A percentile compares a stretch with the other conserved stretches of the same genome.
Conservation (phyloP, 2,888 invertebrate genomes). For the Nudaria mundana region DNA sequence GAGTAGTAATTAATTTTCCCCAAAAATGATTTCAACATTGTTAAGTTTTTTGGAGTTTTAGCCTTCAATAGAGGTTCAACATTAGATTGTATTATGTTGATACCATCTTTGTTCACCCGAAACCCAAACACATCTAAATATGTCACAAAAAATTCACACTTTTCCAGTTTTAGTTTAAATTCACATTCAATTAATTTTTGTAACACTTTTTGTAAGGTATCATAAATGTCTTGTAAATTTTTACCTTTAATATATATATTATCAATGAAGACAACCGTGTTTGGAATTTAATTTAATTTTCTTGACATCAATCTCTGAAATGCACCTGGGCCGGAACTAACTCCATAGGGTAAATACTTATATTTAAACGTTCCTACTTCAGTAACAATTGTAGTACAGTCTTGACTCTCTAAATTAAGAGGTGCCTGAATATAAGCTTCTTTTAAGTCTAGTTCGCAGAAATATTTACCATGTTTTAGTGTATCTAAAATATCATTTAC, state of each 20-base stretch:
- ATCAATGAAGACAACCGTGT: background rate
- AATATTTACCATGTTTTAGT: too few relatives aligned
- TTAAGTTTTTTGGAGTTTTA: too few relatives aligned
- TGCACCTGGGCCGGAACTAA: background rate
- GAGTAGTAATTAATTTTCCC: background rate
- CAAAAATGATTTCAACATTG: too few relatives aligned
- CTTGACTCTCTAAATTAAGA: background rate
- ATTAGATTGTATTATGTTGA: too few relatives aligned
- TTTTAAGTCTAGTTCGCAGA: constrained; percentile 20
- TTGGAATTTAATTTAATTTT: background rate
- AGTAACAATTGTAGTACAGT: background rate
- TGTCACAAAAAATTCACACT: background rate
- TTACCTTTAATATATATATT: background rate
- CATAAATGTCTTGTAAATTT: background rate
- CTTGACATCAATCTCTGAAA: background rate
- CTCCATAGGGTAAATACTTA: background rate
- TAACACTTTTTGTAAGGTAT: background rate
- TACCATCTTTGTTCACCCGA: too few relatives aligned
- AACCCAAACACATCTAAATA: background rate
- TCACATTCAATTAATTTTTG: background rate
- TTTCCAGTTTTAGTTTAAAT: background rate
- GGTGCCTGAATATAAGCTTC: background rate
- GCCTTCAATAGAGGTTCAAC: too few relatives aligned
- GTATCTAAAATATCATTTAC: constrained; percentile 5
- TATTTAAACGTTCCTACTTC: constrained; percentile 40